Evolutionary conservation across 2,113 vertebrate species (phyloP).

Genomic region (Oreochromis tanganicae): DNA sequence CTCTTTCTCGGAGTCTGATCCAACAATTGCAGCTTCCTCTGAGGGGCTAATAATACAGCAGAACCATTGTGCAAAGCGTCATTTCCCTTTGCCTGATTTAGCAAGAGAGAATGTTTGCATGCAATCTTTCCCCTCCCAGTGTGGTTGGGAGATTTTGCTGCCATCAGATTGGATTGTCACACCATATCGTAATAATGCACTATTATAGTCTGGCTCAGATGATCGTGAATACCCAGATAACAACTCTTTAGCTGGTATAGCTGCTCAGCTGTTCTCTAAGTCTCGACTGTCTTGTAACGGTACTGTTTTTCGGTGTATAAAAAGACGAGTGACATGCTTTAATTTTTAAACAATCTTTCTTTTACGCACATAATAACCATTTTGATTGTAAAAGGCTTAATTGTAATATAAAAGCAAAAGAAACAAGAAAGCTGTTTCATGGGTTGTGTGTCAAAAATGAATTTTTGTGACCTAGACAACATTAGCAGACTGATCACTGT

Average conservation of each 20-base stretch:
- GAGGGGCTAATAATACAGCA: constrained; percentile 68
- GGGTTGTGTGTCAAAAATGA: background rate
- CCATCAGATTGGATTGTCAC: constrained; percentile 61
- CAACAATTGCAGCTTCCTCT: constrained; percentile 62
- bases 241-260: background rate
- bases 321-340: background rate
- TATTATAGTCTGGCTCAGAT: constrained; percentile 41
- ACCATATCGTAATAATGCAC: constrained; percentile 40
- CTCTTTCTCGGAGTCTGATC: constrained; percentile 47
- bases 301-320: background rate
- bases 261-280: background rate
- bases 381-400: background rate
- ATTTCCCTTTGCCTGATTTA: constrained; percentile 60
- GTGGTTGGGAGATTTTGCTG: constrained; percentile 44
- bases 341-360: constrained; percentile 30
- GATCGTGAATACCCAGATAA: constrained; percentile 26
- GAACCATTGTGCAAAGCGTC: constrained; percentile 56
- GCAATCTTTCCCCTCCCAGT: constrained; percentile 52
- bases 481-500: constrained; percentile 34
- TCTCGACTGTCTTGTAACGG: background rate
- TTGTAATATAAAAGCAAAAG: constrained; percentile 6
- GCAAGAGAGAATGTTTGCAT: constrained; percentile 49
- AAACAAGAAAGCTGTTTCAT: constrained; percentile 24
- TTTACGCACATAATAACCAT: constrained; percentile 11
- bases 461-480: background rate